Percentiles rank a stretch among this genome's conserved stretches.
Conservation (phyloP, 2,888 invertebrate genomes). For the Arge pagana region DNA sequence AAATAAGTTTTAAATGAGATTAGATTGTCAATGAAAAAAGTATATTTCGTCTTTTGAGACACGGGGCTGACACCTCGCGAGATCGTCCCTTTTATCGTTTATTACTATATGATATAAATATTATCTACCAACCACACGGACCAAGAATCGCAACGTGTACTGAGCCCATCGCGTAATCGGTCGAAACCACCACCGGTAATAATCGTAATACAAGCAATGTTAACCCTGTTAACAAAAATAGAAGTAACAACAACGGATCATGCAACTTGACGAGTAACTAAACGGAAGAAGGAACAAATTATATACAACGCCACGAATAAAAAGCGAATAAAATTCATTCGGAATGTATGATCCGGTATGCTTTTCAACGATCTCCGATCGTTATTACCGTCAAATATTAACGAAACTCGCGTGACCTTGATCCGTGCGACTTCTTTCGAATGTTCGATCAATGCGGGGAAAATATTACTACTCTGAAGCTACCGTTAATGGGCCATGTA, state of each 20-base stretch:
- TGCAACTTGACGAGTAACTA: neutral
- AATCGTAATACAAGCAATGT: neutral
- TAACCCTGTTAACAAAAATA: neutral
- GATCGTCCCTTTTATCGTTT: constrained; percentile 2
- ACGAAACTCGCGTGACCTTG: constrained; percentile 2
- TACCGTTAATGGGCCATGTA: too few species aligned
- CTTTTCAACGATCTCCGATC: too few species aligned
- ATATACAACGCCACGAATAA: too few species aligned
- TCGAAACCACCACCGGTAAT: neutral
- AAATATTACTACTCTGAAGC: constrained; percentile 5
- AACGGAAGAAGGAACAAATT: neutral
- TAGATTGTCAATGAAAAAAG: constrained; percentile 25
- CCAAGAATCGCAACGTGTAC: constrained; percentile 13
- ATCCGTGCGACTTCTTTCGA: constrained; percentile 7
- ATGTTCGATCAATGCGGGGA: constrained; percentile 9
- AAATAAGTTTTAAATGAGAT: too few species aligned
- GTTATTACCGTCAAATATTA: neutral
- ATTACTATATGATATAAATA: constrained; percentile 18
- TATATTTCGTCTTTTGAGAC: constrained; percentile 23
- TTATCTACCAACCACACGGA: constrained; percentile 15
- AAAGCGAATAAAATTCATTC: too few species aligned
- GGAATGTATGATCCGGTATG: too few species aligned
- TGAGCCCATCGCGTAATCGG: neutral
- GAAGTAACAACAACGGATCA: neutral
- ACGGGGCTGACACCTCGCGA: constrained; percentile 4